phyloP scores from a whole-genome alignment of 2,113 vertebrate species.

The Vulpes vulpes region DNA sequence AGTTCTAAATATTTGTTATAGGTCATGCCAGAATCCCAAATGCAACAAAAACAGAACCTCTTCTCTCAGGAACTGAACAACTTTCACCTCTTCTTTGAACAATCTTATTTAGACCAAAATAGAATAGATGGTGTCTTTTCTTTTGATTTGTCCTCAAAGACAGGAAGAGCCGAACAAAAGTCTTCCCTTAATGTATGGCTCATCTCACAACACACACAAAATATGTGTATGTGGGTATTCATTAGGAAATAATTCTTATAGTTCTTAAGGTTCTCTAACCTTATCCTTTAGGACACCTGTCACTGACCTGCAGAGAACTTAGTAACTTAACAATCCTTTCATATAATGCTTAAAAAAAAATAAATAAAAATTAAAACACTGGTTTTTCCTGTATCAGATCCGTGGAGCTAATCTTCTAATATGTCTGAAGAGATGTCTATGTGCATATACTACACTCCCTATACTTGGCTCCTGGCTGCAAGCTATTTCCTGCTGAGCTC shows the following conservation, averaged over 20 bases:
- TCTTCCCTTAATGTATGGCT: conserved; percentile 56
- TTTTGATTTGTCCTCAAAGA: conserved; percentile 69
- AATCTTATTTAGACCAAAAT: conserved; percentile 34
- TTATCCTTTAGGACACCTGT: background rate
- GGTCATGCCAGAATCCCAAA: conserved; percentile 51
- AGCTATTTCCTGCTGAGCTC: conserved; percentile 60
- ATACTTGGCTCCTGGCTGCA: conserved; percentile 63
- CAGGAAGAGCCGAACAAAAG: conserved; percentile 9
- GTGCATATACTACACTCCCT: conserved; percentile 35
- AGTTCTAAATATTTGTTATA: background rate
- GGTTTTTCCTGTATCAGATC: conserved; percentile 47
- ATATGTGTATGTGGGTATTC: background rate
- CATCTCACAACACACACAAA: conserved; percentile 48
- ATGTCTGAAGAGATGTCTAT: background rate
- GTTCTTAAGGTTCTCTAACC: background rate
- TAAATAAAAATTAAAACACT: background rate
- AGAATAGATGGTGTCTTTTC: conserved; percentile 1
- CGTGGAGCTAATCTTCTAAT: background rate
- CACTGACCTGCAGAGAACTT: background rate
- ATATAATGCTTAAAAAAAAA: background rate
- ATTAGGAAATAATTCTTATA: background rate
- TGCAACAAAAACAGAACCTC: conserved; percentile 23
- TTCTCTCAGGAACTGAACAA: conserved; percentile 69
- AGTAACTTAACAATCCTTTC: conserved; percentile 38
- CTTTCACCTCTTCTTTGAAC: conserved; percentile 20